phyloP scores from a whole-genome alignment of 2,888 invertebrate genomes.

The Leptura quadrifasciata region DNA sequence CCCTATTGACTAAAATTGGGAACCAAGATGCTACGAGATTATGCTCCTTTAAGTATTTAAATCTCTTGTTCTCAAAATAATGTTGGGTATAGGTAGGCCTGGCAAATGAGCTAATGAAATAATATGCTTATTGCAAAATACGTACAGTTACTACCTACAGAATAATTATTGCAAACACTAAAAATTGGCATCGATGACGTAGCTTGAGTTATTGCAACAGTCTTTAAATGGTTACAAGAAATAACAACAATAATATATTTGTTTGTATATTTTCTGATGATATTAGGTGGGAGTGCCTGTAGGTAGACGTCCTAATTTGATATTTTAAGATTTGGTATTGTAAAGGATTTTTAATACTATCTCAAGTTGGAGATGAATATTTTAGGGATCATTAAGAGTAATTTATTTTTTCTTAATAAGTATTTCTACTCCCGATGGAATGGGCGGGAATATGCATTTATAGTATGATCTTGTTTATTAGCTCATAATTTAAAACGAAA shows the following conservation, averaged over 20 bases:
- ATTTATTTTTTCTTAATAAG: too few species aligned
- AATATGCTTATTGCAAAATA: conserved; percentile 15
- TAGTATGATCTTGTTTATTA: too few species aligned
- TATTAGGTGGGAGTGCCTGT: conserved; percentile 17
- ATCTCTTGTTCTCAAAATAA: neutral
- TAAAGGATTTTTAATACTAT: neutral
- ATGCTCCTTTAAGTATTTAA: neutral
- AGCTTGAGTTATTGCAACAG: conserved; percentile 45
- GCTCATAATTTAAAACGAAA: too few species aligned
- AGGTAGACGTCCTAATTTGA: conserved; percentile 28
- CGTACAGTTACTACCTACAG: conserved; percentile 43
- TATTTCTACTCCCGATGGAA: too few species aligned
- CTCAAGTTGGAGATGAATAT: neutral
- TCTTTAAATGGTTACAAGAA: conserved; percentile 47
- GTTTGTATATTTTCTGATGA: conserved; percentile 27
- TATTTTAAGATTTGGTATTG: conserved; percentile 7
- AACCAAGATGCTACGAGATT: neutral
- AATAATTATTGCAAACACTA: conserved; percentile 41
- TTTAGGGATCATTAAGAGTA: too few species aligned
- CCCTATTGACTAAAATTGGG: too few species aligned
- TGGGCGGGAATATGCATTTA: too few species aligned
- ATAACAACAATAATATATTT: conserved; percentile 38
- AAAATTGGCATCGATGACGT: conserved; percentile 47
- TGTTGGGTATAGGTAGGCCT: neutral
- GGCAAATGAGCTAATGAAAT: conserved; percentile 17